Evolutionary conservation across 1,140 invertebrate species (phyloP), one percentile per base, ranked within the genome.

Genomic region (Radopholus similis): DNA sequence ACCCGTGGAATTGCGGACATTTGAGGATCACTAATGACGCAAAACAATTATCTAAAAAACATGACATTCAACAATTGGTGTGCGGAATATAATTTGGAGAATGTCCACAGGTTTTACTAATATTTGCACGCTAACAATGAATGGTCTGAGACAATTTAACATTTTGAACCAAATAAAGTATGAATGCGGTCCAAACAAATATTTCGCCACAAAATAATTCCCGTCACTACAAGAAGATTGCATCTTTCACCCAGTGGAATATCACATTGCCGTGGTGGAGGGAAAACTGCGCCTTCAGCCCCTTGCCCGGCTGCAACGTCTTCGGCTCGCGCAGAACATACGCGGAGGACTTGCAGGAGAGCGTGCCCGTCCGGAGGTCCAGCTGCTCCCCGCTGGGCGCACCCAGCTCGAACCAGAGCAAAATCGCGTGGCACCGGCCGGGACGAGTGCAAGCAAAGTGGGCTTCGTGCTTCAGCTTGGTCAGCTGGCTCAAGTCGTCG

Each of bases 341-440:
- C 15, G 59, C 59, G 11, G 59, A 62, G 28, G 59, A 49, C 40
- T 47, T 47, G 34, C 32, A 21, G 21, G 34, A 34, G 30, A 40
- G 4, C 11, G 59, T 47, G 42, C 47, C 40, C 26, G 21, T 18
- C 13, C 32, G 59, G 28, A 62, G 49, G 38, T 62, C 59, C 11
- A 62, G 59, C 23, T 40, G 42, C 8, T 35, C 18, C 23, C 18
- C 38, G 34, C 18, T 23, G 26, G 18, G 18, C 13, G 42, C 28
- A 30, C 42, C 49, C 30, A 66, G 37, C 47, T 55, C 53, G 58
- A 66, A 66, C 64, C 64, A 66, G n/a, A 47, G 58, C 3, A 66
- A 40, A 26, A 66, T 59, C 21, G 47, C 64, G 26, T 66, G 51
- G 28, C 64, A 66, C 26, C 44, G 55, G 9, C 49, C 49, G 2